phyloP scores from a whole-genome alignment of 2,113 vertebrate species.

The Rousettus leschenaultii region DNA sequence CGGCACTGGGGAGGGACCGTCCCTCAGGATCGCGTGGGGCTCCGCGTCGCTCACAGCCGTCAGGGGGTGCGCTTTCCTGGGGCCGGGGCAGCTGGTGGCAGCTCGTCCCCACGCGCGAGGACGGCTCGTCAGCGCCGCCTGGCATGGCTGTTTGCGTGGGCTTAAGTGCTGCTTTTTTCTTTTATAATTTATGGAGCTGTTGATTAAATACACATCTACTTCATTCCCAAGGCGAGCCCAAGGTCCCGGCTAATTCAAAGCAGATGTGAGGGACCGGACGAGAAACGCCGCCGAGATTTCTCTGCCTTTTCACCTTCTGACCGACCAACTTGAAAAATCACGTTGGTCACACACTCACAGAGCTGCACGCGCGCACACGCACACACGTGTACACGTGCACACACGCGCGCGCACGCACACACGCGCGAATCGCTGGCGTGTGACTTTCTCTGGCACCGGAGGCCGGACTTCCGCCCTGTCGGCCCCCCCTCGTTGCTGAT shows the following conservation, averaged over 20 bases:
- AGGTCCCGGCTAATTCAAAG: background rate
- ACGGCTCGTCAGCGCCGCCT: background rate
- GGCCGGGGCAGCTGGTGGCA: background rate
- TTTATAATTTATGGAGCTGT: background rate
- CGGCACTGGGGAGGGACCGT: too few relatives aligned
- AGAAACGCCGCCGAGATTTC: background rate
- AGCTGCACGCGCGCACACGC: background rate
- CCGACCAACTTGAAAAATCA: background rate
- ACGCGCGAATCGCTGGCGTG: background rate
- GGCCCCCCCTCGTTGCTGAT: background rate
- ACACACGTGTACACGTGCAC: background rate
- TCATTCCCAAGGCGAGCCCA: background rate
- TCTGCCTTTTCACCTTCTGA: background rate
- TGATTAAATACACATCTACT: constrained; percentile 39
- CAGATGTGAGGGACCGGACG: background rate
- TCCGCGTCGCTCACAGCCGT: too few relatives aligned
- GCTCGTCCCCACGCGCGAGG: background rate
- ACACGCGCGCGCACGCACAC: background rate
- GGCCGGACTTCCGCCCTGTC: background rate
- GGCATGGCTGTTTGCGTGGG: background rate
- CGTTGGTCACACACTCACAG: background rate
- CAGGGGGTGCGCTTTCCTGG: background rate
- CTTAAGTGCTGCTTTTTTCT: background rate
- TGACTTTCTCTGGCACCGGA: background rate
- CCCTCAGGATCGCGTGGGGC: too few relatives aligned